These are phyloP conservation scores for Euura lappo DNA, from an alignment of 1,140 invertebrate genomes.

Conservation along the genomic window DNA sequence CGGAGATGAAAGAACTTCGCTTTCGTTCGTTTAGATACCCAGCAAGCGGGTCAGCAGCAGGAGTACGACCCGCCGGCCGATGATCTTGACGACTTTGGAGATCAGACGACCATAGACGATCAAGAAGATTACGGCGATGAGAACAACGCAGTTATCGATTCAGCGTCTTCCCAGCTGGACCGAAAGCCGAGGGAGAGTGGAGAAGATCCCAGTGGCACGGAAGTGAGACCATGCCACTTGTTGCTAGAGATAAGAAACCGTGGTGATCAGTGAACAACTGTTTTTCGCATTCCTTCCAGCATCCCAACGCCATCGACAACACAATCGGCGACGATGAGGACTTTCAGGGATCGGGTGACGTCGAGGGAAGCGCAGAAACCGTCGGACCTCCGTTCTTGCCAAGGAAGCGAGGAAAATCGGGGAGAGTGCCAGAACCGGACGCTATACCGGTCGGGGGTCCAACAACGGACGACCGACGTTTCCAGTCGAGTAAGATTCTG, in stretches of 20 bases:
- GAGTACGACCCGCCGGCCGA: no score
- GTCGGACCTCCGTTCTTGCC: no score
- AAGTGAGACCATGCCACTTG: no score
- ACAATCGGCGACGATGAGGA: conserved; percentile 46
- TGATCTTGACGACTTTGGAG: neutral
- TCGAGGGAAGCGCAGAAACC: conserved; percentile 40
- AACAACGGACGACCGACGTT: no score
- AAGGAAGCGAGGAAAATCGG: no score
- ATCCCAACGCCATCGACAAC: conserved; percentile 22
- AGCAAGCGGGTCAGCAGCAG: no score
- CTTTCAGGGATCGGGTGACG: conserved; percentile 37
- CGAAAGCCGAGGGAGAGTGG: conserved; percentile 21
- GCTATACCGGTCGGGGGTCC: no score
- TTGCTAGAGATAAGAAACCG: no score
- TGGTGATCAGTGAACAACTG: neutral
- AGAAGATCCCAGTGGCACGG: conserved; percentile 16
- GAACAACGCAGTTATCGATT: neutral
- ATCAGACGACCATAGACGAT: neutral
- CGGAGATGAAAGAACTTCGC: no score
- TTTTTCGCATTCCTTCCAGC: conserved; percentile 12
- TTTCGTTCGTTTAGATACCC: no score
- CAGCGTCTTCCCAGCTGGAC: conserved; percentile 4
- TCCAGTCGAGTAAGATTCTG: no score
- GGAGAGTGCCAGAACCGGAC: neutral
- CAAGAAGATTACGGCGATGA: neutral